These are phyloP conservation scores for Antigone vipio DNA, from an alignment of 2,113 vertebrate species.

Conservation along the genomic window DNA sequence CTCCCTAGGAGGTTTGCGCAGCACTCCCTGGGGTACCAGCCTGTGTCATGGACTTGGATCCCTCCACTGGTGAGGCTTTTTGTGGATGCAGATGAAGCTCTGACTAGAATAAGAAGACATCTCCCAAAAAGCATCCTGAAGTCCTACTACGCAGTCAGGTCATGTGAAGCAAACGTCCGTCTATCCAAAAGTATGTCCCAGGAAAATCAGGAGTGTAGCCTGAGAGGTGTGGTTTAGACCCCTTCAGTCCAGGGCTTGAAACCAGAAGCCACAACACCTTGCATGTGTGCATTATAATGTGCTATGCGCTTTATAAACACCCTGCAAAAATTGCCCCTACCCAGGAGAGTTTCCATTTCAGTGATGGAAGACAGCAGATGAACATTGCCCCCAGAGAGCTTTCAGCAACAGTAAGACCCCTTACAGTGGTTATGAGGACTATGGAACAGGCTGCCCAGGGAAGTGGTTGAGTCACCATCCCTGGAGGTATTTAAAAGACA, in stretches of 20 bases:
- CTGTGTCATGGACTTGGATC: background rate
- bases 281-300: background rate
- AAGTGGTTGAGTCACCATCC: background rate
- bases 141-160: background rate
- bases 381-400: background rate
- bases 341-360: background rate
- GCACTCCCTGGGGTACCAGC: background rate
- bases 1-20: background rate
- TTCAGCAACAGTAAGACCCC: background rate
- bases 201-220: background rate
- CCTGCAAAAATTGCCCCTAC: background rate
- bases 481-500: background rate
- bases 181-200: background rate
- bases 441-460: background rate
- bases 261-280: background rate
- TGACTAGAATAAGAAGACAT: background rate
- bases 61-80: background rate
- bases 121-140: background rate
- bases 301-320: background rate
- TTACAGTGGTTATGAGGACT: background rate
- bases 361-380: background rate
- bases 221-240: background rate
- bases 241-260: background rate
- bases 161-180: background rate
- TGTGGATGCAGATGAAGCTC: background rate